Conservation (phyloP, 2,888 invertebrate genomes). For the Lithophane semibrunnea region DNA sequence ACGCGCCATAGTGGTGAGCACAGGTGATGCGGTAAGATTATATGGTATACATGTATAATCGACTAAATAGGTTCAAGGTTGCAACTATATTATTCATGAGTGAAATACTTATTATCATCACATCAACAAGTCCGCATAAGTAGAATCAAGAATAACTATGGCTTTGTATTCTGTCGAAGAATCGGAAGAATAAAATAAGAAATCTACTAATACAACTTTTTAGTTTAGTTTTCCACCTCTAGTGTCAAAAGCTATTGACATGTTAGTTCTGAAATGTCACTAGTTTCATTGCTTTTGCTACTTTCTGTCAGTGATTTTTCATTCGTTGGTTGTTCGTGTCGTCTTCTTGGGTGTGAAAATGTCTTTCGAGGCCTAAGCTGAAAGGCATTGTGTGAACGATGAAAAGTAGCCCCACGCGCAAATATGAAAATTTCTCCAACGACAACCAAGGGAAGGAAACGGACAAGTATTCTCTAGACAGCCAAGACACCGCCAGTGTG, state of each 20-base stretch:
- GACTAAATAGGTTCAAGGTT: conserved; percentile 14
- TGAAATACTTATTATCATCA: too few relatives aligned
- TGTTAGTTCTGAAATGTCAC: conserved; percentile 42
- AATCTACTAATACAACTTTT: conserved; percentile 9
- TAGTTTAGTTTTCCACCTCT: conserved; percentile 10
- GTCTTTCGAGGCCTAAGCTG: conserved; percentile 84
- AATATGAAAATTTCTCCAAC: conserved; percentile 88
- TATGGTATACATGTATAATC: background rate
- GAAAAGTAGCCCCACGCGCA: conserved; percentile 89
- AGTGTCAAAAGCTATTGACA: conserved; percentile 32
- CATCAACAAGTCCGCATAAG: background rate
- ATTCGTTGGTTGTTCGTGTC: conserved; percentile 78
- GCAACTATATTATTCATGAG: background rate
- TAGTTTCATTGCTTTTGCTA: conserved; percentile 22
- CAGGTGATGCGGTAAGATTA: too few relatives aligned
- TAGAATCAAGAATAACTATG: background rate
- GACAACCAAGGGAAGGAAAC: conserved; percentile 87
- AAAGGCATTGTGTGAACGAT: conserved; percentile 85
- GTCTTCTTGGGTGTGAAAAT: conserved; percentile 82
- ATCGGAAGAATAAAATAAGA: too few relatives aligned
- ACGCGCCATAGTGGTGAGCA: conserved; percentile 27
- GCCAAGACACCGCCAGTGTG: conserved; percentile 90
- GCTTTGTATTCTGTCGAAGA: background rate
- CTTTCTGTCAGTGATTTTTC: conserved; percentile 74
- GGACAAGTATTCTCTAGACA: conserved; percentile 89